Evolutionary conservation across 2,113 vertebrate genomes (phyloP).

Genomic region (Phalacrocorax brasilianus): DNA sequence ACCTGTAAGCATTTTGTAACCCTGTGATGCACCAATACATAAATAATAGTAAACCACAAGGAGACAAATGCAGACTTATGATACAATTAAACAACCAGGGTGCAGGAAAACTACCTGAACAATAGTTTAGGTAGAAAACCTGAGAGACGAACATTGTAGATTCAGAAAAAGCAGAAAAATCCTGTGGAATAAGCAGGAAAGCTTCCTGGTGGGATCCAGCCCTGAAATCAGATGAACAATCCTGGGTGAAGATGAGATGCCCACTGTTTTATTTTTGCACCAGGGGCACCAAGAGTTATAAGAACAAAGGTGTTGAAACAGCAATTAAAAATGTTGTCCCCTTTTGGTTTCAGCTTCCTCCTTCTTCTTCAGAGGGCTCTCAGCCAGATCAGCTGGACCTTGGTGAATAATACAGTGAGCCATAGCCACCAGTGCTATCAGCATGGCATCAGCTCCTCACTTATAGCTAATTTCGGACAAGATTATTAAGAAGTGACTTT

Average conservation of each 20-base stretch:
- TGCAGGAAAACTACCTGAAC: not conserved
- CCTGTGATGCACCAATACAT: not conserved
- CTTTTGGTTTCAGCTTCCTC: not conserved
- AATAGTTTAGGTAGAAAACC: not conserved
- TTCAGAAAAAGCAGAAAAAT: not conserved
- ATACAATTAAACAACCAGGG: not conserved
- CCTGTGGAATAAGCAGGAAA: not conserved
- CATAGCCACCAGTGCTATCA: not conserved
- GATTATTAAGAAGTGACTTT: not conserved
- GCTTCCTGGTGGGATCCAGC: not conserved
- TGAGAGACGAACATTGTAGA: accelerated
- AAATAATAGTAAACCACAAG: not conserved
- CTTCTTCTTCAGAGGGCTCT: not conserved
- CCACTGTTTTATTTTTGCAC: not conserved
- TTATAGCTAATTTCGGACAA: not conserved
- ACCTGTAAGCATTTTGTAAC: not conserved
- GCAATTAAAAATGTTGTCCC: not conserved
- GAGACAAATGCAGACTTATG: not conserved
- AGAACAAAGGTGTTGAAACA: not conserved
- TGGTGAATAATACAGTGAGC: not conserved
- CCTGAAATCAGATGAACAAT: not conserved
- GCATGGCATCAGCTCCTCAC: not conserved
- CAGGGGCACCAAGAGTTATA: not conserved
- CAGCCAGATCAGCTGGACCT: not conserved
- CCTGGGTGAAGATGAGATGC: not conserved